Conservation (phyloP, 2,888 invertebrate genomes). For the Chesias legatella region DNA sequence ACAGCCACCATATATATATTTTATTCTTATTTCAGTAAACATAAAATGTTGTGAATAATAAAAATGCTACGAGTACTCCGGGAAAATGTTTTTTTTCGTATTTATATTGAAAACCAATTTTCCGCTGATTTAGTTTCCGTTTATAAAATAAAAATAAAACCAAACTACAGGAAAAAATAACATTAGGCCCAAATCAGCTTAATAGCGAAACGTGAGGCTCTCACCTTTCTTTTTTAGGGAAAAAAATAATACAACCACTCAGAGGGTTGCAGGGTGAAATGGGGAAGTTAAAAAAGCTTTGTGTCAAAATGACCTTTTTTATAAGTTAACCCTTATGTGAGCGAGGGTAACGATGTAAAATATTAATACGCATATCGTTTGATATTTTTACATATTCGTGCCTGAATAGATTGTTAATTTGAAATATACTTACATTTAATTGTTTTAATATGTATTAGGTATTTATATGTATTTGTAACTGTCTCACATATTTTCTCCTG, state of each 20-base stretch:
- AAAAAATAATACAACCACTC: conserved; percentile 36
- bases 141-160: conserved; percentile 11
- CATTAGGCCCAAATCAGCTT: conserved; percentile 26
- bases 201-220: conserved; percentile 30
- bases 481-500: too few species aligned
- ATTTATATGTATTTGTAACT: too few species aligned
- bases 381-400: too few species aligned
- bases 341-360: conserved; percentile 30
- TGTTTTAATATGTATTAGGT: too few species aligned
- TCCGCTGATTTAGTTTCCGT: conserved; percentile 7
- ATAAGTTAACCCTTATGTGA: conserved; percentile 16
- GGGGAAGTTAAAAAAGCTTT: conserved; percentile 36
- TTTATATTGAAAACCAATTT: conserved; percentile 9
- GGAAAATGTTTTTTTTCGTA: background rate
- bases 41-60: too few species aligned
- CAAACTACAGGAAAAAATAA: conserved; percentile 20
- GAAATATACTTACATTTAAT: too few species aligned
- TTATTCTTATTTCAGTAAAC: too few species aligned
- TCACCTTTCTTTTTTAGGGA: conserved; percentile 26
- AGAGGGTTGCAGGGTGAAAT: conserved; percentile 30
- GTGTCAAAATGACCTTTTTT: conserved; percentile 40
- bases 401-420: too few species aligned
- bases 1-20: too few species aligned
- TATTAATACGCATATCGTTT: conserved; percentile 20
- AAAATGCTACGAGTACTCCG: too few species aligned